Percentiles rank a stretch among this genome's conserved stretches.
Conservation (phyloP, 2,113 vertebrate genomes). For the Oncorhynchus keta region DNA sequence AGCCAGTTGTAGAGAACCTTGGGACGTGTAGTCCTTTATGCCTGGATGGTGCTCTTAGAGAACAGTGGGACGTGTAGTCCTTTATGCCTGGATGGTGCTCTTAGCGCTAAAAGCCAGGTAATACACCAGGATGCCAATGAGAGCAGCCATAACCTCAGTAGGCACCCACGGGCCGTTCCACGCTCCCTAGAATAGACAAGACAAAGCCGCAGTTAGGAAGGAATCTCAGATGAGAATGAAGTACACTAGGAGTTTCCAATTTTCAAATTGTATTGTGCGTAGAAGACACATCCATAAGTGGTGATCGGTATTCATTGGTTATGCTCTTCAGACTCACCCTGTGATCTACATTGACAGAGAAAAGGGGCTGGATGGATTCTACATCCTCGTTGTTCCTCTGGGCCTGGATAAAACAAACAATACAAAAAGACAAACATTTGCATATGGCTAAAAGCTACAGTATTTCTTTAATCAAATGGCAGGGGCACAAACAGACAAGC, state of each 20-base stretch:
- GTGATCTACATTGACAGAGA: slow-evolving; percentile 54
- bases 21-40: too few relatives aligned
- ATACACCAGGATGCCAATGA: slow-evolving; percentile 81
- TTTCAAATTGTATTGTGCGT: too few relatives aligned
- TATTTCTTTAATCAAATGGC: too few relatives aligned
- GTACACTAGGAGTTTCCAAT: too few relatives aligned
- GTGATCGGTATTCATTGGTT: too few relatives aligned
- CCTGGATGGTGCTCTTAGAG: neutral
- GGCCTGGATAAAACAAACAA: slow-evolving; percentile 67
- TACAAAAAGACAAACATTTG: neutral
- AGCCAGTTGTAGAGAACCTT: slow-evolving; percentile 23
- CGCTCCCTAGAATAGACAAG: slow-evolving; percentile 71
- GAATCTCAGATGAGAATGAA: neutral
- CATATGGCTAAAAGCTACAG: neutral
- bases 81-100: slow-evolving; percentile 83
- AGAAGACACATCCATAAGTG: too few relatives aligned
- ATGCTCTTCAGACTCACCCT: too few relatives aligned
- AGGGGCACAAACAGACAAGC: too few relatives aligned
- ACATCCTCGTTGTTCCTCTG: slow-evolving; percentile 91
- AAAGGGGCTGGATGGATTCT: slow-evolving; percentile 83
- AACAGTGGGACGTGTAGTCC: neutral
- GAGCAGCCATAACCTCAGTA: slow-evolving; percentile 87
- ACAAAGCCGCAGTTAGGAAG: neutral
- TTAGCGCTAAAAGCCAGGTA: slow-evolving; percentile 88
- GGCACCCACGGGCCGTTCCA: slow-evolving; percentile 92